phyloP scores from a whole-genome alignment of 2,113 vertebrate species.

The Apeltes quadracus region DNA sequence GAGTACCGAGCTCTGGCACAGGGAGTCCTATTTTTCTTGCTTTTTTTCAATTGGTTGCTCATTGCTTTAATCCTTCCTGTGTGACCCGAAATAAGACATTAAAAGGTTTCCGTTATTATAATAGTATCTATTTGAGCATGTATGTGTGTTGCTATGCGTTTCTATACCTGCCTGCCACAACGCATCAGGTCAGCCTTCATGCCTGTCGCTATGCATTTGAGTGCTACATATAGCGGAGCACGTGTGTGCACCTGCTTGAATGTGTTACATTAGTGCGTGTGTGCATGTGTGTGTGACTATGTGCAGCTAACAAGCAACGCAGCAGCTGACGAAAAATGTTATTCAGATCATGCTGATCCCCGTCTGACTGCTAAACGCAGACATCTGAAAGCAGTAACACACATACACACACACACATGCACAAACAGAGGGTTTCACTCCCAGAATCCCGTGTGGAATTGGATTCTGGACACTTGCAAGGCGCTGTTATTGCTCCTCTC shows the following conservation, averaged over 20 bases:
- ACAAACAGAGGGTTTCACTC: slow-evolving; percentile 39
- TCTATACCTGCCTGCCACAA: slow-evolving; percentile 7
- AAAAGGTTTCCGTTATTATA: neutral
- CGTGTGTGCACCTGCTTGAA: neutral
- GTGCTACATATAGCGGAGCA: slow-evolving; percentile 3
- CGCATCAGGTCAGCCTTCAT: neutral
- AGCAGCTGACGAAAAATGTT: slow-evolving; percentile 62
- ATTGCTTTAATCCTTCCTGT: slow-evolving; percentile 1
- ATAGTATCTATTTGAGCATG: neutral
- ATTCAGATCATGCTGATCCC: slow-evolving; percentile 61
- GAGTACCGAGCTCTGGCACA: neutral
- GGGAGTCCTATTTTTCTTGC: neutral
- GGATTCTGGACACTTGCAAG: slow-evolving; percentile 43
- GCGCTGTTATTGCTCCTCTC: slow-evolving; percentile 55
- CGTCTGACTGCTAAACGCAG: slow-evolving; percentile 56
- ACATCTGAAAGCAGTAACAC: slow-evolving; percentile 44
- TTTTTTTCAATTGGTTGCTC: neutral
- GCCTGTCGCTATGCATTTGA: slow-evolving; percentile 44
- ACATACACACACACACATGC: slow-evolving; percentile 28
- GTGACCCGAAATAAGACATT: neutral
- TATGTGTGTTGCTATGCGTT: neutral
- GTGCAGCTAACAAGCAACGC: slow-evolving; percentile 37
- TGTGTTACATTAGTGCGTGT: neutral
- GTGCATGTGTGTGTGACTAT: neutral
- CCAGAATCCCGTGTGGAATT: slow-evolving; percentile 32